Percentiles rank a stretch among this genome's conserved stretches.
These are phyloP conservation scores for Alces alces DNA, from an alignment of 2,113 vertebrate species.

Conservation along the genomic window DNA sequence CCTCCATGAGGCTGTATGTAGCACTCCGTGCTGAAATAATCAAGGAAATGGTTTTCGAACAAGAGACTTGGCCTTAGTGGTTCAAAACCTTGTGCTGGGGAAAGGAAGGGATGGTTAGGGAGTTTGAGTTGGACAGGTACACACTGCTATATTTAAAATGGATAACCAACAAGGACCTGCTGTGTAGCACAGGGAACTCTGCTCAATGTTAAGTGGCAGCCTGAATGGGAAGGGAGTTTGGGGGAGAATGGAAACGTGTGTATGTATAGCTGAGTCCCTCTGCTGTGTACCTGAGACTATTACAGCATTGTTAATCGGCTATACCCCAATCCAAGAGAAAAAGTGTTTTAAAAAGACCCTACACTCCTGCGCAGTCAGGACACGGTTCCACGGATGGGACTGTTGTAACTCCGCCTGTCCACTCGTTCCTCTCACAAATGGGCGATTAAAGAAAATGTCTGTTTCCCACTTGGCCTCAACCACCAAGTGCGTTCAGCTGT, in stretches of 20 bases:
- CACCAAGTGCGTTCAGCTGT: rapidly evolving
- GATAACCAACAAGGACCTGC: neutral
- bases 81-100: neutral
- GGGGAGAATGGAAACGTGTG: neutral
- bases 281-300: neutral
- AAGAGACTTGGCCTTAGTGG: neutral
- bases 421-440: neutral
- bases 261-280: neutral
- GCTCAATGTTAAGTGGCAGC: neutral
- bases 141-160: neutral
- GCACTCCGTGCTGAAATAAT: neutral
- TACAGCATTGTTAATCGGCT: neutral
- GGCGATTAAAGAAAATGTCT: neutral
- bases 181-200: neutral
- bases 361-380: neutral
- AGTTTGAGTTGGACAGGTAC: neutral
- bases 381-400: neutral
- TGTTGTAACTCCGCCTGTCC: neutral
- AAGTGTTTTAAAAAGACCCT: neutral
- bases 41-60: neutral
- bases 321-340: neutral
- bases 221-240: neutral
- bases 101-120: neutral
- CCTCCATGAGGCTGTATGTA: neutral
- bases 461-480: neutral